These are phyloP conservation scores for Myotis findleyi DNA, from an alignment of 2,797 vertebrate species.

Conservation along the genomic window DNA sequence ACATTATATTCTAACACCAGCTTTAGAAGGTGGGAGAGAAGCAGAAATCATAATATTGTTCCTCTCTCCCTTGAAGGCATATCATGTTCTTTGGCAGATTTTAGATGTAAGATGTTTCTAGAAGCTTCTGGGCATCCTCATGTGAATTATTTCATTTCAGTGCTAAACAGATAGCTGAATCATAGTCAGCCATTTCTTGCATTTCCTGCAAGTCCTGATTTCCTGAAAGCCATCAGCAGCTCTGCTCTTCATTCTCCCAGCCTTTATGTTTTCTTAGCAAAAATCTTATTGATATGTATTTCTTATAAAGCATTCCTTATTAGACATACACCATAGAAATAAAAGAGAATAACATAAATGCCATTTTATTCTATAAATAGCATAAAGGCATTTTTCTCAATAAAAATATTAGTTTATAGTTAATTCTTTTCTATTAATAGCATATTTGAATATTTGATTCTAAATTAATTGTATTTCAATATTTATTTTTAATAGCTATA, in stretches of 20 bases:
- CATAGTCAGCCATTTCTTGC: neutral
- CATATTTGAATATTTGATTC: neutral
- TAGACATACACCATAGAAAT: neutral
- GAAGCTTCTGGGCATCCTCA: neutral
- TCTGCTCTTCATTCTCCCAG: neutral
- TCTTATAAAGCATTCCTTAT: neutral
- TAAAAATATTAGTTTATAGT: slow-evolving; percentile 30
- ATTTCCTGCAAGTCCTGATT: slow-evolving; percentile 33
- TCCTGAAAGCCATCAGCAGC: neutral
- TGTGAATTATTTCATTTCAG: slow-evolving; percentile 42
- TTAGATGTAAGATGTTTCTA: neutral
- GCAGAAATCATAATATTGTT: neutral
- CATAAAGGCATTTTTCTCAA: neutral
- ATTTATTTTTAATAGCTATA: slow-evolving; percentile 30
- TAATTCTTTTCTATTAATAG: neutral
- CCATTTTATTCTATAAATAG: neutral
- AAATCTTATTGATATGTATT: neutral
- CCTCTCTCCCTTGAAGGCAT: neutral
- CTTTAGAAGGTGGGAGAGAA: neutral
- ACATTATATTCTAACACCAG: neutral
- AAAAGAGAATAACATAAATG: neutral
- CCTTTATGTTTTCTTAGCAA: slow-evolving; percentile 33
- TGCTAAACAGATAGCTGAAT: slow-evolving; percentile 41
- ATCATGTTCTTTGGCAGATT: neutral
- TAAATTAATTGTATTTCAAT: slow-evolving; percentile 7